Conservation (phyloP, 2,888 invertebrate genomes). For the Drosophila borealis region DNA sequence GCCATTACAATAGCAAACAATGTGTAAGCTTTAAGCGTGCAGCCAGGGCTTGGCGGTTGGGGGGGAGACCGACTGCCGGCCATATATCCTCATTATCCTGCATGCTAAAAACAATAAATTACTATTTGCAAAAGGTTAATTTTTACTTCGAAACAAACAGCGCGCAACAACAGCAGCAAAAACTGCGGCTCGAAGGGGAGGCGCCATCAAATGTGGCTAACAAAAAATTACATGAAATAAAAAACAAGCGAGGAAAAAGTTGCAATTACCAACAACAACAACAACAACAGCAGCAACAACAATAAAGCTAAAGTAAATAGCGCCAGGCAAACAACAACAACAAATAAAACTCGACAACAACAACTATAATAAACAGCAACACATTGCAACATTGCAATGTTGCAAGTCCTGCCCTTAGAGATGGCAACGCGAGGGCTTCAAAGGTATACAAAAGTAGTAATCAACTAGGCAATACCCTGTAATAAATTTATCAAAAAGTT, state of each 20-base stretch:
- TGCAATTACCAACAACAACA: constrained; percentile 64
- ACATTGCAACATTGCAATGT: constrained; percentile 61
- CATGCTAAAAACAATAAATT: constrained; percentile 78
- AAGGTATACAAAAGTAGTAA: background rate
- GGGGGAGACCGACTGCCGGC: constrained; percentile 20
- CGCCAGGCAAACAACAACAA: constrained; percentile 35
- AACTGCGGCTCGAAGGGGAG: background rate
- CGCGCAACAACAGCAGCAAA: constrained; percentile 25
- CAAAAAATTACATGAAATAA: constrained; percentile 61
- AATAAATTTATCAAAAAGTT: no score
- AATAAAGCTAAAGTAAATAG: constrained; percentile 60
- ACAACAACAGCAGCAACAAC: constrained; percentile 34
- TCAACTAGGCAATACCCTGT: background rate
- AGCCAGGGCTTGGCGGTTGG: no score
- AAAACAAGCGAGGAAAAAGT: constrained; percentile 54
- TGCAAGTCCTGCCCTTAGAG: constrained; percentile 49
- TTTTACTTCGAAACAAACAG: constrained; percentile 66
- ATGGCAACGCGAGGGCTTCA: constrained; percentile 38
- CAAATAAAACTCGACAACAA: constrained; percentile 7
- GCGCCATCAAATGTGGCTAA: constrained; percentile 53
- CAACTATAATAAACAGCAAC: constrained; percentile 56
- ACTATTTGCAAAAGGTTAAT: constrained; percentile 80
- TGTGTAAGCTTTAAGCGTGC: constrained; percentile 54
- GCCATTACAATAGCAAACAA: constrained; percentile 62
- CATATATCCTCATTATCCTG: constrained; percentile 76